A percentile compares a stretch with the other conserved stretches of the same genome.
Conservation (phyloP, 2,888 invertebrate genomes). For the Brachyptera putata region DNA sequence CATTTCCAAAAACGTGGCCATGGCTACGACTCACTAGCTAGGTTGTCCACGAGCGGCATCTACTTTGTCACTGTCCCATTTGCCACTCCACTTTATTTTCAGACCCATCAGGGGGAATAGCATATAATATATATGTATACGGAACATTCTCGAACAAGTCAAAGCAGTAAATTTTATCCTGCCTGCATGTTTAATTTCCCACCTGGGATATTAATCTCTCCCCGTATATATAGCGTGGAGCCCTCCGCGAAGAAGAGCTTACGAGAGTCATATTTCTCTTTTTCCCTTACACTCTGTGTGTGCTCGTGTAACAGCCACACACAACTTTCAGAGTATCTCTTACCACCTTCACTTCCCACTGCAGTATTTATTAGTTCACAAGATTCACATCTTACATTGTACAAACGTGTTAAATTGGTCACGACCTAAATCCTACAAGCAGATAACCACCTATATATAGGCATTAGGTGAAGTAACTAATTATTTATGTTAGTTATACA, state of each 20-base stretch:
- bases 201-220: slow-evolving; percentile 28
- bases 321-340: background rate
- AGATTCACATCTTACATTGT: background rate
- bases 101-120: slow-evolving; percentile 18
- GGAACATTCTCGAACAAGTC: slow-evolving; percentile 22
- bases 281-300: too few relatives aligned
- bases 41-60: slow-evolving; percentile 2
- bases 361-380: background rate
- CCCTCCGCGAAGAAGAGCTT: slow-evolving; percentile 21
- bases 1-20: slow-evolving; percentile 23
- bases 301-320: background rate
- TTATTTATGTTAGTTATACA: too few relatives aligned
- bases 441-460: too few relatives aligned
- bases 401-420: slow-evolving; percentile 9
- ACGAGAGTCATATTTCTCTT: slow-evolving; percentile 24
- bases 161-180: slow-evolving; percentile 26
- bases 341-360: background rate
- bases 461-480: too few relatives aligned
- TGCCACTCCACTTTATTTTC: slow-evolving; percentile 28
- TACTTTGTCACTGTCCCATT: slow-evolving; percentile 29
- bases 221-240: too few relatives aligned
- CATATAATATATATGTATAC: slow-evolving; percentile 13
- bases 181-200: slow-evolving; percentile 29
- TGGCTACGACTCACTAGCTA: slow-evolving; percentile 3
- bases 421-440: too few relatives aligned